Evolutionary conservation across 2,888 invertebrate genomes (phyloP), one percentile per base, ranked within the genome.

Genomic region (Drosophila testacea): DNA sequence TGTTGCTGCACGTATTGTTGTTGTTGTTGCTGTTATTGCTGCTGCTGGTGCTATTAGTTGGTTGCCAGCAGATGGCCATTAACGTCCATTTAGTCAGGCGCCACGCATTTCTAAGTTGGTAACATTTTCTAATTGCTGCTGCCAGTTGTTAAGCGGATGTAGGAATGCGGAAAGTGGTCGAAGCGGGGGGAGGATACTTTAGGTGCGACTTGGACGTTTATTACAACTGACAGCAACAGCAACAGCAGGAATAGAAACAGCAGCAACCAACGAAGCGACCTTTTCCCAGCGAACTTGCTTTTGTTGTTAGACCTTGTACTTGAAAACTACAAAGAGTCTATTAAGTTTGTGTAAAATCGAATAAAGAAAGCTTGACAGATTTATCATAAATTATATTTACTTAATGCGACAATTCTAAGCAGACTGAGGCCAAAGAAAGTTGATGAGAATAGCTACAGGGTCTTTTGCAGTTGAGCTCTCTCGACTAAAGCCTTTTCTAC

Each of bases 51-150:
- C 87, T 88, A 81, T 88, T 83, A 86, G 84, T 83, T 78, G 88
- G 81, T 86, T 86, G 87, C 84, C 86, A 84, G 89, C 78, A 85
- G 83, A 79, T 84, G 83, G 87, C 83, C 83, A 83, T 83, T 83
- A 83, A 86, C 89, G 89, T 83, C 83, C 89, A 83, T 83, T 83
- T 83, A 88, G 83, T 75, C 89, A 73, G 81, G 71, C 81, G 87
- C 83, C 83, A 88, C 83, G 83, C 83, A 83, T 83, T 83, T 88
- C 89, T 83, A 86, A 83, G 87, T 81, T 79, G 83, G 82, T 63
- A 83, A 88, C 83, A 83, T 83, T 83, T 83, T 83, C 83, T 83
- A 88, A 83, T 83, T 83, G 83, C 89, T 81, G 72, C 75, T 80
- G 72, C 80, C 88, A 86, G 88, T 75, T 86, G 81, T 73, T 56